Evolutionary conservation across 2,797 vertebrate genomes (phyloP).

Genomic region (Trichosurus vulpecula): DNA sequence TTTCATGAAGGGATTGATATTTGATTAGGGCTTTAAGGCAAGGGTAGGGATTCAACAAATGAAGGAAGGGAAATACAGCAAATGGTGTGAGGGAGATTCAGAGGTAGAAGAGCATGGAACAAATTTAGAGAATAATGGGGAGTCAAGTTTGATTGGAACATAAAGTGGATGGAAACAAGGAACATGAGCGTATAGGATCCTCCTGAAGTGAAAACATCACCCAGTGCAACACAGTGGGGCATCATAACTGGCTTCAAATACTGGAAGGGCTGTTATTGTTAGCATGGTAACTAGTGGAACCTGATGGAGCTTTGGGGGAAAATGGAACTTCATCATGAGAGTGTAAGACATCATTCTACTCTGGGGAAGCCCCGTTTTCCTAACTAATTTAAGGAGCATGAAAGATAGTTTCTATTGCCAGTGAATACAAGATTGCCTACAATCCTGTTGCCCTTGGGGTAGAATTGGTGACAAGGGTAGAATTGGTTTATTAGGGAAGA

Average conservation of each 20-base stretch:
- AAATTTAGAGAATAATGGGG: not conserved
- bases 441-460: not conserved
- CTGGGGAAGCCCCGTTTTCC: not conserved
- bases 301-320: not conserved
- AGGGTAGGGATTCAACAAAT: not conserved
- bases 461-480: not conserved
- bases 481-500: not conserved
- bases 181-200: not conserved
- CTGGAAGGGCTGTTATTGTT: not conserved
- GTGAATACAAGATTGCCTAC: not conserved
- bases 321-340: not conserved
- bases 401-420: not conserved
- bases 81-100: not conserved
- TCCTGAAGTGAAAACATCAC: not conserved
- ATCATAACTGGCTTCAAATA: not conserved
- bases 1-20: not conserved
- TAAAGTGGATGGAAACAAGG: not conserved
- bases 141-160: not conserved
- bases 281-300: not conserved
- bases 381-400: not conserved
- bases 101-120: not conserved
- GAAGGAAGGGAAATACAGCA: not conserved
- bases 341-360: not conserved
- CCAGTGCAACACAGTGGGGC: not conserved
- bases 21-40: not conserved